Percentiles rank a stretch among this genome's conserved stretches.
These are phyloP conservation scores for Mesembrinibis cayennensis DNA, from an alignment of 2,113 vertebrate genomes.

Conservation along the genomic window DNA sequence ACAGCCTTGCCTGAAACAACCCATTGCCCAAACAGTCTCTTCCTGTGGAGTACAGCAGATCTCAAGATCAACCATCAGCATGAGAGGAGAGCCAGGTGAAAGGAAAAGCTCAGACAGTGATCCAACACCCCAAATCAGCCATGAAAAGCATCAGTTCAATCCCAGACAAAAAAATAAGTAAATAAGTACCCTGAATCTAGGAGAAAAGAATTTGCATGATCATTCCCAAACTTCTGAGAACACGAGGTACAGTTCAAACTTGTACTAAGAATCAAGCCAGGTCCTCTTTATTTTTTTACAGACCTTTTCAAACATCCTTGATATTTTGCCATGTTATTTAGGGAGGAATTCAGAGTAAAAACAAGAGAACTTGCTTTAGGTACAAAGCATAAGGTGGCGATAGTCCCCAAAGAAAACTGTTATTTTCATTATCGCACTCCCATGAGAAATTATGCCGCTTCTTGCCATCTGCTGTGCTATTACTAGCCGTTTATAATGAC, in stretches of 20 bases:
- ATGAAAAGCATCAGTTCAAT: neutral
- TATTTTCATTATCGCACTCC: neutral
- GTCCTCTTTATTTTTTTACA: neutral
- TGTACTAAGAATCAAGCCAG: neutral
- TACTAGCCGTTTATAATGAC: conserved; percentile 4
- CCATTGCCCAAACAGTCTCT: neutral
- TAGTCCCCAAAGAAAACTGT: neutral
- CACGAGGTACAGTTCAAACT: neutral
- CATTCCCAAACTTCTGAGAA: neutral
- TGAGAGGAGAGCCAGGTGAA: neutral
- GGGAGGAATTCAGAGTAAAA: neutral
- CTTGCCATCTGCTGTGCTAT: conserved; percentile 47
- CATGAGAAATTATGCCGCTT: neutral
- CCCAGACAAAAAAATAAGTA: neutral
- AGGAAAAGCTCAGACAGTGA: neutral
- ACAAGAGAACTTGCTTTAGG: neutral
- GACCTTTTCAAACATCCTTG: neutral
- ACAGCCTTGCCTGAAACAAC: neutral
- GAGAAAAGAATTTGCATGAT: neutral
- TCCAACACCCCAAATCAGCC: neutral
- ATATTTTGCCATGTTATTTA: neutral
- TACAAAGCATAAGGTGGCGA: neutral
- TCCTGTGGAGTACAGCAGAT: neutral
- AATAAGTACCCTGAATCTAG: neutral
- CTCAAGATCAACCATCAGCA: neutral